Conservation (phyloP, 2,888 invertebrate species). For the Eilema sororculum region DNA sequence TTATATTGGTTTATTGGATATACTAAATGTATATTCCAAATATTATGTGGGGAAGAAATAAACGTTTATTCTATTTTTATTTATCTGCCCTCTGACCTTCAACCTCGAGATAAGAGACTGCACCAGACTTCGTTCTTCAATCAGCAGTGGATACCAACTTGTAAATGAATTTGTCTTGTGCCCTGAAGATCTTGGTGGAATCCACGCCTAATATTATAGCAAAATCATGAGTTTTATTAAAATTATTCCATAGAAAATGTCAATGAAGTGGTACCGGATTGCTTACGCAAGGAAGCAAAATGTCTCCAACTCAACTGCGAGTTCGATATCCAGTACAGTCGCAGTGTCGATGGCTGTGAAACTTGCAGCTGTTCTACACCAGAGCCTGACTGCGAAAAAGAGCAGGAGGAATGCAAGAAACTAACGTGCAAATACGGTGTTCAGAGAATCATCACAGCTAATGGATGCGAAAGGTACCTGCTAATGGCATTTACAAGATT, state of each 20-base stretch:
- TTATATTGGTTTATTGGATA: no score
- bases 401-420: slow-evolving; percentile 87
- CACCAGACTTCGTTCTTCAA: no score
- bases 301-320: slow-evolving; percentile 90
- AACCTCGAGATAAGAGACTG: no score
- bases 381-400: slow-evolving; percentile 84
- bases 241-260: background rate
- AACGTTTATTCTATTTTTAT: no score
- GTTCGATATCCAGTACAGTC: slow-evolving; percentile 89
- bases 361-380: slow-evolving; percentile 84
- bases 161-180: no score
- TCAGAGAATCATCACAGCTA: slow-evolving; percentile 68
- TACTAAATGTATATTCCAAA: no score
- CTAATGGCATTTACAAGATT: background rate
- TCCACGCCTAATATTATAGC: no score
- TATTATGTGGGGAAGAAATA: no score
- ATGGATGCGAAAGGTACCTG: slow-evolving; percentile 74
- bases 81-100: no score
- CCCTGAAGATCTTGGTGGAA: no score
- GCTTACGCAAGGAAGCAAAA: slow-evolving; percentile 75
- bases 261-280: slow-evolving; percentile 52
- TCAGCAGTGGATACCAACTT: no score
- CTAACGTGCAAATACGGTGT: slow-evolving; percentile 91
- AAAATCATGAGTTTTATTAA: background rate
- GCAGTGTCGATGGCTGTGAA: slow-evolving; percentile 86